Percentiles rank a stretch among this genome's conserved stretches.
These are phyloP conservation scores for Oxygymnocypris stewartii DNA, from an alignment of 2,113 vertebrate species.

Conservation along the genomic window DNA sequence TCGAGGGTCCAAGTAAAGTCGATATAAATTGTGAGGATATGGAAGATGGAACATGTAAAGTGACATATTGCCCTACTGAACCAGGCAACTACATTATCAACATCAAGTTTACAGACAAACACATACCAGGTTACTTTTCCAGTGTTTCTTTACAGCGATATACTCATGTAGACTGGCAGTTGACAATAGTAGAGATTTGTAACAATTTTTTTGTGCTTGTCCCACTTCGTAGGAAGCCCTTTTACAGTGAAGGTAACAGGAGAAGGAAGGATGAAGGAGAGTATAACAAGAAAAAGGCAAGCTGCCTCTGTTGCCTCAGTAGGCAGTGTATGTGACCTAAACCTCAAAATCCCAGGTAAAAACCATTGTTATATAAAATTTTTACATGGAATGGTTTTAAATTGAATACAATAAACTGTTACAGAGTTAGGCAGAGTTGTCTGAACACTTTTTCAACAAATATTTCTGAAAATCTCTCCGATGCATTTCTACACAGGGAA, in stretches of 20 bases:
- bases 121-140: constrained; percentile 83
- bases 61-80: constrained; percentile 95
- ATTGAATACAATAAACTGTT: neutral
- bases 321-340: constrained; percentile 95
- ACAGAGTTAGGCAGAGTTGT: neutral
- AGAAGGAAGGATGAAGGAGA: constrained; percentile 95
- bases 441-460: neutral
- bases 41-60: constrained; percentile 93
- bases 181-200: neutral
- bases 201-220: neutral
- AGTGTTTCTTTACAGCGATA: neutral
- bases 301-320: constrained; percentile 91
- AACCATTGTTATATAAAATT: neutral
- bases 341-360: constrained; percentile 95
- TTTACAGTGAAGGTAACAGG: constrained; percentile 95
- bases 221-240: constrained; percentile 82
- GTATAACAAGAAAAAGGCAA: constrained; percentile 91
- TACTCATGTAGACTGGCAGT: neutral
- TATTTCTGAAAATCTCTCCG: neutral
- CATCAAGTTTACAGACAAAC: constrained; percentile 95
- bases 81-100: constrained; percentile 95
- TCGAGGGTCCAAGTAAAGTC: constrained; percentile 98
- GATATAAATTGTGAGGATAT: constrained; percentile 97
- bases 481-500: constrained; percentile 75
- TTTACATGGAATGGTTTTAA: neutral